Evolutionary conservation across 2,113 vertebrate species (phyloP), one percentile per base, ranked within the genome.

Genomic region (Microcebus jonahi): DNA sequence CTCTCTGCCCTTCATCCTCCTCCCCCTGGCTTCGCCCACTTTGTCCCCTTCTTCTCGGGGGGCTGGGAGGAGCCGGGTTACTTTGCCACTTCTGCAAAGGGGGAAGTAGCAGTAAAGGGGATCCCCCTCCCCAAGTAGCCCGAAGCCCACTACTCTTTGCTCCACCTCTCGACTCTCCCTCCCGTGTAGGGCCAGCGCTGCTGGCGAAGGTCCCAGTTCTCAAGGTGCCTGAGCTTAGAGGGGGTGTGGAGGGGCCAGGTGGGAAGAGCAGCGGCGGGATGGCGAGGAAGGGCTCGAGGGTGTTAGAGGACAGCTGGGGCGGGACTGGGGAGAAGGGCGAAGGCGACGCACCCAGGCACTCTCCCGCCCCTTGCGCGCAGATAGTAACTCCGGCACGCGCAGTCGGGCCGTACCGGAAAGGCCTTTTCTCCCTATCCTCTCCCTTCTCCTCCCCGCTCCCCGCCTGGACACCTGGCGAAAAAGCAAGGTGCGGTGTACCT

Each of bases 401-500:
- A 17, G 75, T 50, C 21, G 45, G 79, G 14, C 45, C 14, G 2
- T 2, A 17, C 21, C 53, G 45, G 29, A 63, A 50, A 95, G 96
- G 93, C 94, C 95, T 89, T 73, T 71, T 71, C 82, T 45, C 75
- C n/a, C 13, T 15, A 2, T 14, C 12, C 42, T 48, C 68, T 79
- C 70, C 23, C 82, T 80, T 23, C 79, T 27, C 76, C 82, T 59
- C 53, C 96, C 93, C 39, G 8, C 63, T 92, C 84, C 93, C 96
- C 5, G 7, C 6, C 89, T 50, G 59, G 81, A 75, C 85, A 59
- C 84, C 21, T 17, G 23, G 87, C 34, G 95, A 50, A 21, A 48
- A 84, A 89, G 70, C 59, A 95, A 48, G 65, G 91, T 95, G 92
- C 63, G 65, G 90, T 70, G 93, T 97, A 99, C 99, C 99, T 99